These are phyloP conservation scores for Hafferia zeledoni DNA, from an alignment of 2,797 vertebrate genomes.

Conservation along the genomic window DNA sequence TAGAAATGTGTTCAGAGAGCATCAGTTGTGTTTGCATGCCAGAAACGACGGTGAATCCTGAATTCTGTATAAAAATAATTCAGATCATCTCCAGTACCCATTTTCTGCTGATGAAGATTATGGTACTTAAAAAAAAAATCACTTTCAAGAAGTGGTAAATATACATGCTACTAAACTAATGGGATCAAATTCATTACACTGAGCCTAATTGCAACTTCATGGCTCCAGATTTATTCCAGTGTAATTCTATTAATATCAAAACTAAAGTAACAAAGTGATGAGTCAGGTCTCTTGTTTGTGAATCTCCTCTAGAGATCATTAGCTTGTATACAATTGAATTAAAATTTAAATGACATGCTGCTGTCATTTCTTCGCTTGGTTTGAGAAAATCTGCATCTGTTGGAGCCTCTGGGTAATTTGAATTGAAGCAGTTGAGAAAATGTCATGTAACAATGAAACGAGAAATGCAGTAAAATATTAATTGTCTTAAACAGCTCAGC, in stretches of 20 bases:
- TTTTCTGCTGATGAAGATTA: constrained; percentile 1
- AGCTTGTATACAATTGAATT: not conserved
- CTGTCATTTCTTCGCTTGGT: not conserved
- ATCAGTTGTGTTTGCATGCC: not conserved
- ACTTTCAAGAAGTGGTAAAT: not conserved
- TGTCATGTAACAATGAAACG: not conserved
- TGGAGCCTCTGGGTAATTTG: not conserved
- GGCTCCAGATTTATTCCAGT: not conserved
- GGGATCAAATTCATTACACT: not conserved
- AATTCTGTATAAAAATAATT: not conserved
- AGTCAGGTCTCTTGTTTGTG: not conserved
- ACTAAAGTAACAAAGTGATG: not conserved
- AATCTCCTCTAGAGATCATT: not conserved
- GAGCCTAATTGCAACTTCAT: not conserved
- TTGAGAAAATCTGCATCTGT: not conserved
- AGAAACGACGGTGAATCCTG: not conserved
- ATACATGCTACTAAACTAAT: not conserved
- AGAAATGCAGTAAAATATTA: not conserved
- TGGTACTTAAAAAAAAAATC: not conserved
- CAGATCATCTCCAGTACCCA: not conserved
- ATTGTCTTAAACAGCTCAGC: not conserved
- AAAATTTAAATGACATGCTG: not conserved
- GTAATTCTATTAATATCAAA: constrained; percentile 8
- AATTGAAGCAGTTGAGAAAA: not conserved
- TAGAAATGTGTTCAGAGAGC: not conserved